A percentile compares a stretch with the other conserved stretches of the same genome.
These are phyloP conservation scores for Probaryconus sp. DNA, from an alignment of 1,140 invertebrate species.

Conservation along the genomic window DNA sequence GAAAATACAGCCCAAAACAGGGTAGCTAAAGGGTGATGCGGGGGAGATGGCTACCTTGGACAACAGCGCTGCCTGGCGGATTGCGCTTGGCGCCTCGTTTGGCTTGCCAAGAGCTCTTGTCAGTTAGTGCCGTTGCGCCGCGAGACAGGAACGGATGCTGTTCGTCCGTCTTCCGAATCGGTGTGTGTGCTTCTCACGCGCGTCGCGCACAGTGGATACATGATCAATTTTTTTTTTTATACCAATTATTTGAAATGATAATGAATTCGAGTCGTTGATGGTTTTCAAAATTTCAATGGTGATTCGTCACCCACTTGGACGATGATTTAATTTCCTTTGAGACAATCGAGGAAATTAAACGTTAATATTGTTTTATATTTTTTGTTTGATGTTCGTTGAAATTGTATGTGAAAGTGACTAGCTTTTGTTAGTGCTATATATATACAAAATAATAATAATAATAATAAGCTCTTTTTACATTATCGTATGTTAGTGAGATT, in stretches of 20 bases:
- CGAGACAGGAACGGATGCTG: constrained; percentile 58
- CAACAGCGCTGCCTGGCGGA: constrained; percentile 62
- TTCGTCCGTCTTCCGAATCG: constrained; percentile 24
- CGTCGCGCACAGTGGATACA: constrained; percentile 10
- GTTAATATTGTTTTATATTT: too few relatives aligned
- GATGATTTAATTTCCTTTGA: too few relatives aligned
- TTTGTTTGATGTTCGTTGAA: too few relatives aligned
- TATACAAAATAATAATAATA: too few relatives aligned
- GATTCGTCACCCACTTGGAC: too few relatives aligned
- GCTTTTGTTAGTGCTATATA: constrained; percentile 16
- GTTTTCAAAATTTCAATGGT: too few relatives aligned
- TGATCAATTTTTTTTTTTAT: too few relatives aligned
- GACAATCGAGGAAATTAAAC: too few relatives aligned
- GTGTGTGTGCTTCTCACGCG: constrained; percentile 24
- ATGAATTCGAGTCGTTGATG: too few relatives aligned
- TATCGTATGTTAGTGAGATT: constrained; percentile 2
- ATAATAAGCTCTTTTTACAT: too few relatives aligned
- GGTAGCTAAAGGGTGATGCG: constrained; percentile 19
- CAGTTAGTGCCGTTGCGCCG: constrained; percentile 76
- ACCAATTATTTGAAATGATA: too few relatives aligned
- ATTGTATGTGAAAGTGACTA: constrained; percentile 49
- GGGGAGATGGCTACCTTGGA: constrained; percentile 44
- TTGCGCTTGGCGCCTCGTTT: constrained; percentile 35
- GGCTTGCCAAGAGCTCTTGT: constrained; percentile 33
- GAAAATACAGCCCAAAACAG: constrained; percentile 45